A percentile compares a stretch with the other conserved stretches of the same genome.
These are phyloP conservation scores for Acanthoscelides obtectus DNA, from an alignment of 2,888 invertebrate genomes.

Conservation along the genomic window DNA sequence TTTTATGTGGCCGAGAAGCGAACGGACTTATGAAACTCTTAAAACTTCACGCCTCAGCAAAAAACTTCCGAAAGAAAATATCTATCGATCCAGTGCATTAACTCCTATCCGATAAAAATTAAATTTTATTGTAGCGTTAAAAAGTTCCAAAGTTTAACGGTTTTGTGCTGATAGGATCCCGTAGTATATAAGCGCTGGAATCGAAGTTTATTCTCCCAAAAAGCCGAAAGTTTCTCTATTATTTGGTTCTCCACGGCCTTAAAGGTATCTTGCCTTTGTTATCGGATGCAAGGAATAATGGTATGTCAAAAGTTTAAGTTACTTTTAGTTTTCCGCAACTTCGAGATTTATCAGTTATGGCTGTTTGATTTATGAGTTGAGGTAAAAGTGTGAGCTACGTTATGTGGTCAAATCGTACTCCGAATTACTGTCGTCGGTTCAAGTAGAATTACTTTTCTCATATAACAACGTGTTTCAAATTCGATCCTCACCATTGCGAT, in stretches of 20 bases:
- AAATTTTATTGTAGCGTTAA: constrained; percentile 21
- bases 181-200: constrained; percentile 20
- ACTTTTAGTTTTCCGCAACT: constrained; percentile 26
- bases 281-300: constrained; percentile 28
- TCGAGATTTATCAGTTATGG: constrained; percentile 25
- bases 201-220: constrained; percentile 24
- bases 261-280: constrained; percentile 28
- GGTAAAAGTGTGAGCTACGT: constrained; percentile 4
- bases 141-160: constrained; percentile 22
- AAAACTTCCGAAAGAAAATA: not conserved
- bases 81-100: constrained; percentile 5
- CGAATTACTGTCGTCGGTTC: not conserved
- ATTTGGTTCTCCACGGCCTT: constrained; percentile 25
- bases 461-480: too few species aligned
- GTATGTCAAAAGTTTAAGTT: constrained; percentile 28
- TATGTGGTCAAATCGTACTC: not conserved
- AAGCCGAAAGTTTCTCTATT: constrained; percentile 26
- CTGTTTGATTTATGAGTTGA: constrained; percentile 20
- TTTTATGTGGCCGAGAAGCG: not conserved
- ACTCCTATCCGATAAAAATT: constrained; percentile 13
- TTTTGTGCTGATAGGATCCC: constrained; percentile 22
- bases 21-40: not conserved
- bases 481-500: too few species aligned
- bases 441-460: not conserved
- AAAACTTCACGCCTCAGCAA: not conserved